Conservation (phyloP, 2,113 vertebrate species). For the Rhinolophus ferrumequinum region DNA sequence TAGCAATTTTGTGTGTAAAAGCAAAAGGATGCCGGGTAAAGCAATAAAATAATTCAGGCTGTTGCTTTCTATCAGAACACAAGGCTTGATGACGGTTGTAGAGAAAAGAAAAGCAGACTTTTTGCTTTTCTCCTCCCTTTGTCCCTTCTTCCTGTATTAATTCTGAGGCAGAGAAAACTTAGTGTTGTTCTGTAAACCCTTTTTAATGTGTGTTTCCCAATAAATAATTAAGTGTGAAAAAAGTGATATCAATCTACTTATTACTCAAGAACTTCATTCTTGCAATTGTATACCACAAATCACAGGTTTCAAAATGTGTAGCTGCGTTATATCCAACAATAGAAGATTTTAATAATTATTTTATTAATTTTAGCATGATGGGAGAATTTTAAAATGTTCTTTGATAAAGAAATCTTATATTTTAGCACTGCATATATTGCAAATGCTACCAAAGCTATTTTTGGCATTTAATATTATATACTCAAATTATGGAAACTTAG, state of each 20-base stretch:
- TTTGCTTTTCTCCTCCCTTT: constrained; percentile 83
- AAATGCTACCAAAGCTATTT: constrained; percentile 10
- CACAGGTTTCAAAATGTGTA: constrained; percentile 64
- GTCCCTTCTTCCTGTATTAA: constrained; percentile 60
- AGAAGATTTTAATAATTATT: not conserved
- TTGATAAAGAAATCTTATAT: not conserved
- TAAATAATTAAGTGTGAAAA: constrained; percentile 80
- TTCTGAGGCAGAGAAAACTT: constrained; percentile 75
- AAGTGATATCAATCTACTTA: constrained; percentile 62
- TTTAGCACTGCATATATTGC: not conserved
- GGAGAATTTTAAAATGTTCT: constrained; percentile 43
- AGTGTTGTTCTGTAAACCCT: constrained; percentile 78
- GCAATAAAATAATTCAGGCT: constrained; percentile 95
- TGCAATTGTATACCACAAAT: constrained; percentile 73
- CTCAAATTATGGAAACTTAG: not conserved
- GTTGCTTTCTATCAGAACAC: constrained; percentile 91
- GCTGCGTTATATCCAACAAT: constrained; percentile 59
- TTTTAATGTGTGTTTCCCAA: constrained; percentile 72
- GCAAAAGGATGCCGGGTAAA: constrained; percentile 92
- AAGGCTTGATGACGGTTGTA: constrained; percentile 94
- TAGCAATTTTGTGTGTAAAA: constrained; percentile 85
- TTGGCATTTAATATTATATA: constrained; percentile 35
- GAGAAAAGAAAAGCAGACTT: constrained; percentile 92
- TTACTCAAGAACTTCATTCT: constrained; percentile 73
- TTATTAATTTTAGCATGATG: constrained; percentile 53